Evolutionary conservation across 2,797 vertebrate genomes (phyloP).

Genomic region (Syngnathus acus): DNA sequence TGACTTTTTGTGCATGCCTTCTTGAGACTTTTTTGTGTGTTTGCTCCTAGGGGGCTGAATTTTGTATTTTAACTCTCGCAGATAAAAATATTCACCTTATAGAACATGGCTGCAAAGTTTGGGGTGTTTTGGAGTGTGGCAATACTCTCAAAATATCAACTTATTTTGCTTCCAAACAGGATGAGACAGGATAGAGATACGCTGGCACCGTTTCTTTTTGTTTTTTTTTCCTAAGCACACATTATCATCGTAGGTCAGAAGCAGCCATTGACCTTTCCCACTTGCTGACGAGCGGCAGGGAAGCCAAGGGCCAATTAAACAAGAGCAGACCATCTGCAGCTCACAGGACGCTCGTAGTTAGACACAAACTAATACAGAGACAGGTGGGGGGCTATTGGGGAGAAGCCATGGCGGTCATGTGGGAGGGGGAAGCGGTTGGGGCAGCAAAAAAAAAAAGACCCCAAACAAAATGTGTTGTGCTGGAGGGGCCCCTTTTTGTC

Average conservation of each 20-base stretch:
- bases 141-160: too few species aligned
- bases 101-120: background rate
- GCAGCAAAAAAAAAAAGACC: conserved; percentile 42
- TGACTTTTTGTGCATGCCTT: background rate
- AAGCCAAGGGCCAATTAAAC: conserved; percentile 55
- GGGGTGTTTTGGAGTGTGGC: background rate
- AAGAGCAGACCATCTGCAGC: conserved; percentile 43
- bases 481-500: conserved; percentile 73
- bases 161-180: background rate
- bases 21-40: background rate
- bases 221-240: conserved; percentile 24
- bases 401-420: conserved; percentile 37
- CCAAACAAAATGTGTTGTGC: conserved; percentile 72
- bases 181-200: conserved; percentile 4
- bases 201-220: conserved; percentile 32
- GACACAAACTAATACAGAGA: conserved; percentile 48
- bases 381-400: conserved; percentile 59
- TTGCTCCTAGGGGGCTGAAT: background rate
- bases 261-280: conserved; percentile 61
- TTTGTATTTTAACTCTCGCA: background rate
- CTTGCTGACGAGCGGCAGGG: conserved; percentile 44
- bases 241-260: conserved; percentile 50
- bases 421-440: conserved; percentile 28
- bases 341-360: conserved; percentile 56
- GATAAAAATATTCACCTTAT: too few species aligned